A percentile compares a stretch with the other conserved stretches of the same genome.
These are phyloP conservation scores for Mycetomoellerius zeteki DNA, from an alignment of 1,140 invertebrate species.

Conservation along the genomic window DNA sequence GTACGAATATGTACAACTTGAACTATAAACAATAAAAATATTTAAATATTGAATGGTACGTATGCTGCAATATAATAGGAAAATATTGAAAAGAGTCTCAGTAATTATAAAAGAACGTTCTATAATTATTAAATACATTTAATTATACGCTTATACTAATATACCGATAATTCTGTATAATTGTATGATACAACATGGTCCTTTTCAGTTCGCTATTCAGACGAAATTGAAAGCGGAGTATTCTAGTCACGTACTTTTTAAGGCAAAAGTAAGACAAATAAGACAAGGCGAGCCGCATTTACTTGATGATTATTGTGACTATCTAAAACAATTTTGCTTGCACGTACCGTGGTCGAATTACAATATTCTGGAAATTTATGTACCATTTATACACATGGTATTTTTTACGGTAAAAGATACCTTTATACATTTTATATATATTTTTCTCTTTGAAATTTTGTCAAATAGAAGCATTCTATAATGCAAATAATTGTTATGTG, in stretches of 20 bases:
- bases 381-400: background rate
- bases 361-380: background rate
- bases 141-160: background rate
- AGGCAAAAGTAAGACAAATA: slow-evolving; percentile 44
- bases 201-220: background rate
- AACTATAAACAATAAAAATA: background rate
- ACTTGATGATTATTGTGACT: slow-evolving; percentile 21
- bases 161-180: background rate
- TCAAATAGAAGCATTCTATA: background rate
- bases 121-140: slow-evolving; percentile 4
- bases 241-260: slow-evolving; percentile 38
- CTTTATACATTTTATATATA: background rate
- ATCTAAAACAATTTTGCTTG: slow-evolving; percentile 21
- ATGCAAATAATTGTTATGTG: background rate
- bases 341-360: background rate
- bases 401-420: background rate
- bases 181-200: background rate
- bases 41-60: background rate
- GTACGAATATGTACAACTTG: background rate
- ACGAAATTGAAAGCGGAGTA: slow-evolving; percentile 25
- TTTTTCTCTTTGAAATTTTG: background rate
- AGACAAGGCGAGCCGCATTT: slow-evolving; percentile 2
- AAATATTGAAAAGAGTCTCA: background rate
- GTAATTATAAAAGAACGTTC: background rate
- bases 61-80: background rate